Percentiles rank a stretch among this genome's conserved stretches.
Conservation (phyloP, 2,797 vertebrate species). For the Intellagama lesueurii region DNA sequence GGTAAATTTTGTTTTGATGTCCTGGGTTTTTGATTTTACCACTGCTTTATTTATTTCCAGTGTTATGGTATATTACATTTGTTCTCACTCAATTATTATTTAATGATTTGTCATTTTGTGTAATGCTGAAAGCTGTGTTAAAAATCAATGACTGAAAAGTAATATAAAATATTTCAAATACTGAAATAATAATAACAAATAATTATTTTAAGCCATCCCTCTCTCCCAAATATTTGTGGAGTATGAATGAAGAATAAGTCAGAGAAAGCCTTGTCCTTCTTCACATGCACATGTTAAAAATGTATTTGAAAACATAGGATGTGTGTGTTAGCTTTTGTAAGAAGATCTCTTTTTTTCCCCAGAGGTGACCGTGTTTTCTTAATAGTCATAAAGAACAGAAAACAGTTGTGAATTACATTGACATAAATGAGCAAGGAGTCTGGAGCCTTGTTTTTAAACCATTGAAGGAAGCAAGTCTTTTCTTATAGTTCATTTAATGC, state of each 20-base stretch:
- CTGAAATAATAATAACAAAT: neutral
- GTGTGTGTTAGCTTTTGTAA: neutral
- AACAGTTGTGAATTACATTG: neutral
- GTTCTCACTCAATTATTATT: neutral
- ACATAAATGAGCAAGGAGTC: slow-evolving; percentile 17
- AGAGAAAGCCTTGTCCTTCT: neutral
- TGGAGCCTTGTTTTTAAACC: neutral
- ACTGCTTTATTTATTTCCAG: neutral
- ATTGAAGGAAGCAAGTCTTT: slow-evolving; percentile 15
- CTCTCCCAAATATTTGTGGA: neutral
- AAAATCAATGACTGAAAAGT: neutral
- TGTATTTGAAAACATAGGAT: neutral
- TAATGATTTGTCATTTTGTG: neutral
- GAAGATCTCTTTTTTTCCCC: neutral
- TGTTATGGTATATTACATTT: neutral
- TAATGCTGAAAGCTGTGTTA: neutral
- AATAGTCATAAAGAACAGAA: slow-evolving; percentile 8
- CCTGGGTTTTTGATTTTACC: neutral
- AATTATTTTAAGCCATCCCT: neutral
- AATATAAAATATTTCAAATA: neutral
- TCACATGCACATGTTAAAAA: too few species aligned
- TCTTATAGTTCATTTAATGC: slow-evolving; percentile 51
- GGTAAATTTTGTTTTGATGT: neutral
- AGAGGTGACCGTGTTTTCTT: neutral
- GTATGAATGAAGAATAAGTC: neutral